A percentile compares a stretch with the other conserved stretches of the same genome.
Evolutionary conservation across 2,113 vertebrate species (phyloP).

Genomic region (Pelobates fuscus): DNA sequence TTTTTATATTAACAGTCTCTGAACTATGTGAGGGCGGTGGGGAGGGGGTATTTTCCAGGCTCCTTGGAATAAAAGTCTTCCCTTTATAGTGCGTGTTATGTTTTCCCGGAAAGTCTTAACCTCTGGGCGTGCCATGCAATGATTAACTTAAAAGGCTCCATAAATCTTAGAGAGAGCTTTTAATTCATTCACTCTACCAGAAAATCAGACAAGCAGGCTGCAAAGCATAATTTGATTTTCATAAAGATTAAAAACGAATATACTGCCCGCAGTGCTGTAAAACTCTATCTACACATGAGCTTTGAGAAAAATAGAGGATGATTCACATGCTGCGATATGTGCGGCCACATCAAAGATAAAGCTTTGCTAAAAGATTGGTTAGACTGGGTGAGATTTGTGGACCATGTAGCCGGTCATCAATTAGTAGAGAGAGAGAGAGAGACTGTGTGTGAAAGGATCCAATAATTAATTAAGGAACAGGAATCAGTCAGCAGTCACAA

Average conservation of each 20-base stretch:
- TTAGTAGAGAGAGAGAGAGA: too few species aligned
- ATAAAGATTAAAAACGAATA: conserved; percentile 23
- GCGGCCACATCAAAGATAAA: too few species aligned
- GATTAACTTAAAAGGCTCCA: conserved; percentile 10
- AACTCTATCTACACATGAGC: background rate
- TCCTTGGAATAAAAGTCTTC: background rate
- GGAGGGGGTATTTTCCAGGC: background rate
- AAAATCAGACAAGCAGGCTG: background rate
- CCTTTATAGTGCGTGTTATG: background rate
- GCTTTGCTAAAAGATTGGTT: too few species aligned
- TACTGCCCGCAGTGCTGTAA: background rate
- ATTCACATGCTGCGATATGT: too few species aligned
- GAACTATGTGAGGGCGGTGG: background rate
- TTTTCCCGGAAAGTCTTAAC: conserved; percentile 20
- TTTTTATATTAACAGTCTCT: background rate
- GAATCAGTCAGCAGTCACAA: too few species aligned
- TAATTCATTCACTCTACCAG: background rate
- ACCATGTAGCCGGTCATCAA: too few species aligned
- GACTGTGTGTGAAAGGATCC: too few species aligned
- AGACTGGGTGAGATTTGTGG: too few species aligned
- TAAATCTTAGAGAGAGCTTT: conserved; percentile 1
- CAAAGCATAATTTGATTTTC: conserved; percentile 21
- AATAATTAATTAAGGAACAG: too few species aligned
- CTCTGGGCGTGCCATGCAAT: background rate
- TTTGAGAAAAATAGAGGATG: too few species aligned